phyloP scores from a whole-genome alignment of 2,113 vertebrate species.

The Oxygymnocypris stewartii region DNA sequence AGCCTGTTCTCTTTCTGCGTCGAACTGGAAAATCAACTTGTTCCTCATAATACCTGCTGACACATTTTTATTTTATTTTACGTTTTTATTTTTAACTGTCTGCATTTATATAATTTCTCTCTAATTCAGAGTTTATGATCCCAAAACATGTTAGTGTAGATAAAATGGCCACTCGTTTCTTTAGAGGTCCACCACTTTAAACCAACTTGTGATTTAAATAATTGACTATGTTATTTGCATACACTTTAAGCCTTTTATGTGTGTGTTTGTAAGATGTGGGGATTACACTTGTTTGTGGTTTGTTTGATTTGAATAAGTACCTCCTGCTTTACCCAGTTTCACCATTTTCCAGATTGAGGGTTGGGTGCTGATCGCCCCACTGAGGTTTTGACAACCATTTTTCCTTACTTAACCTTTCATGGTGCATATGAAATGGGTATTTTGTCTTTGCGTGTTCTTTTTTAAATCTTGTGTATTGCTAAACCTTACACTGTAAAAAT shows the following conservation, averaged over 20 bases:
- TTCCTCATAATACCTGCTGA: background rate
- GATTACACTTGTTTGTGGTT: background rate
- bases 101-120: background rate
- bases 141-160: background rate
- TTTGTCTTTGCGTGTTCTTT: no score
- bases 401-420: background rate
- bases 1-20: background rate
- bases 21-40: background rate
- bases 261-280: background rate
- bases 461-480: no score
- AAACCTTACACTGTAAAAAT: no score
- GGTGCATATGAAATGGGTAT: background rate
- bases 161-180: background rate
- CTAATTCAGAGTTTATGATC: background rate
- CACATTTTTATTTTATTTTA: no score
- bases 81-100: background rate
- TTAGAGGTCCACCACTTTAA: background rate
- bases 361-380: background rate
- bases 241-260: background rate
- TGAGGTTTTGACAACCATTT: background rate
- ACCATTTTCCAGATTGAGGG: background rate
- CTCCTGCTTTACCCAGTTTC: background rate
- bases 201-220: background rate
- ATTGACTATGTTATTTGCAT: constrained; percentile 3
- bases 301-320: background rate